Base-by-base conservation (phyloP, 2,113 vertebrate species). In the Sciurus niger region DNA sequence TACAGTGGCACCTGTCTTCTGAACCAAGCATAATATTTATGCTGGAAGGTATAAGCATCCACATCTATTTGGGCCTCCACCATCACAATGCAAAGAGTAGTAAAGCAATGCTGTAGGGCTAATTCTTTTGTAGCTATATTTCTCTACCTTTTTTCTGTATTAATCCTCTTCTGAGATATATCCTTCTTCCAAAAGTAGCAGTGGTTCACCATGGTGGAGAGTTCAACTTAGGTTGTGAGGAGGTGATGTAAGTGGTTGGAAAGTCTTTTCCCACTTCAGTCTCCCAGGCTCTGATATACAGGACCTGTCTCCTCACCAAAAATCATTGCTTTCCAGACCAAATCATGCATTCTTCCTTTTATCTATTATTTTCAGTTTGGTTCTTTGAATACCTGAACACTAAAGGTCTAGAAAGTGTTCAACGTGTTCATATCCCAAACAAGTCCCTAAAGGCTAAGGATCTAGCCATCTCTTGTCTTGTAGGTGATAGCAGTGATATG, bases 311-410 rank as follows among this genome's bases (percentile, higher is more conserved):
- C 24, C 34, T 65, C 20, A 6, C 22, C n/a, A 6, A 93, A 34
- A 84, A 25, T 78, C 67, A 37, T 30, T 72, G 74, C 6, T 87
- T 90, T 17, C 32, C 70, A 78, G 30, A 70, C 30, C 48, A 18
- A 1, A 67, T 24, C 4, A 28, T 82, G 5, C 22, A 30, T 92
- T 95, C 32, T 89, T 83, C n/a, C 92, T 96, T 84, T 74, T 55
- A 37, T 37, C 88, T 63, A 67, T n/a, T 76, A 6, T 68, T 78
- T 86, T 91, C 67, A 55, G 37, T 8, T 55, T 72, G 34, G 6
- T 8, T 82, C 1, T 93, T 93, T 78, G n/a, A 94, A 85, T 89
- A 58, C 22, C 32, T 65, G 63, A 79, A 74, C 18, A 84, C 79
- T 77, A 32, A 77, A 85, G 32, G 30, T 91, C 30, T 13, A 70